Percentiles rank a stretch among this genome's conserved stretches.
Conservation (phyloP, 2,113 vertebrate species). For the Balaeniceps rex region DNA sequence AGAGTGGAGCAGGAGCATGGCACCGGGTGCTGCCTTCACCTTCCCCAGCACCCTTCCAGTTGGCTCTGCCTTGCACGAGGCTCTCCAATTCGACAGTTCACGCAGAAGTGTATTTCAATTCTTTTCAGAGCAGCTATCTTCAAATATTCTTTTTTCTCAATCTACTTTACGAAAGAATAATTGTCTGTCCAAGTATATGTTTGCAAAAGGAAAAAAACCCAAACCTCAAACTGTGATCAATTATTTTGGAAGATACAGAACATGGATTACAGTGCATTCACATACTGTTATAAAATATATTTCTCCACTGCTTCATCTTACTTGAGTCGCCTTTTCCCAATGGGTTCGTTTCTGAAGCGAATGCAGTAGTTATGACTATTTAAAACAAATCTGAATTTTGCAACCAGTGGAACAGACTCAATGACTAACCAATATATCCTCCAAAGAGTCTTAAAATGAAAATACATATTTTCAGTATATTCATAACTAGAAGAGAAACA, state of each 20-base stretch:
- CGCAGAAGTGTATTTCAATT: neutral
- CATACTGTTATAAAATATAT: neutral
- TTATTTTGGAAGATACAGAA: neutral
- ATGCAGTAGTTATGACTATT: neutral
- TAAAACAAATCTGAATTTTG: neutral
- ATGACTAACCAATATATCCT: neutral
- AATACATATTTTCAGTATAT: neutral
- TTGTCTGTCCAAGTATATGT: neutral
- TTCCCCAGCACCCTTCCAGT: neutral
- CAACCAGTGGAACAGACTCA: neutral
- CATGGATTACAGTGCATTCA: rapidly evolving
- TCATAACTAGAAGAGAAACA: neutral
- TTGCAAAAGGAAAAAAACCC: neutral
- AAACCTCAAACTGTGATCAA: neutral
- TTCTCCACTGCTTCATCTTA: neutral
- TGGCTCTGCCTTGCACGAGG: neutral
- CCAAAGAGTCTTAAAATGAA: neutral
- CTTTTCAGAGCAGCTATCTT: neutral
- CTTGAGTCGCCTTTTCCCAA: neutral
- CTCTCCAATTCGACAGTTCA: neutral
- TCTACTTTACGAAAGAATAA: neutral
- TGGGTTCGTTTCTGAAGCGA: neutral
- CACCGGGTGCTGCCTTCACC: neutral
- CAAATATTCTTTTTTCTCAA: neutral
- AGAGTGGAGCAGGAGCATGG: neutral